Evolutionary conservation across 2,888 invertebrate genomes (phyloP).

Genomic region (Monoplex corrugatus): DNA sequence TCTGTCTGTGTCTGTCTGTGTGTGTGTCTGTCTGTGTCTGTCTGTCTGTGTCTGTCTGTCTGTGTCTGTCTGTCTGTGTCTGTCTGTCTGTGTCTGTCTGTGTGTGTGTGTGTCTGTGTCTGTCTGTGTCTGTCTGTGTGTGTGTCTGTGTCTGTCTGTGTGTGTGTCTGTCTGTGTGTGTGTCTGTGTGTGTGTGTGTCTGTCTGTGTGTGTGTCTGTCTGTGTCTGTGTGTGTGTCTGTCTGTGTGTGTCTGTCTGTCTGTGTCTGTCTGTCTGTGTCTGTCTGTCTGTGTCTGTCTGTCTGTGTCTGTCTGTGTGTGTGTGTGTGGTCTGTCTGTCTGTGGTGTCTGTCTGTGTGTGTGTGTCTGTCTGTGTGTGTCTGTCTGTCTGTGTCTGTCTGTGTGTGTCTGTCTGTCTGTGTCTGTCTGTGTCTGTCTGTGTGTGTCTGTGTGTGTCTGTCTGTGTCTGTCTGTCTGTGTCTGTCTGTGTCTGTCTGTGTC

Average conservation of each 20-base stretch:
- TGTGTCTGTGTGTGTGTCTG: neutral
- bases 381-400: neutral
- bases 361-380: no score
- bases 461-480: slow-evolving; percentile 17
- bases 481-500: slow-evolving; percentile 39
- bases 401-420: neutral
- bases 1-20: no score
- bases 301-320: neutral
- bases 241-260: neutral
- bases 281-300: no score
- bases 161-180: neutral
- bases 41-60: no score
- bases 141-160: neutral
- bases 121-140: neutral
- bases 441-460: neutral
- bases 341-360: no score
- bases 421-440: no score
- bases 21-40: no score
- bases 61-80: no score
- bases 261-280: neutral
- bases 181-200: neutral
- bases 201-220: neutral
- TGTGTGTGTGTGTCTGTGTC: no score
- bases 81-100: no score
- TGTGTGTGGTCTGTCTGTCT: neutral